Evolutionary conservation across 2,797 vertebrate species (phyloP).

Genomic region (Halcyon smyrnensis): DNA sequence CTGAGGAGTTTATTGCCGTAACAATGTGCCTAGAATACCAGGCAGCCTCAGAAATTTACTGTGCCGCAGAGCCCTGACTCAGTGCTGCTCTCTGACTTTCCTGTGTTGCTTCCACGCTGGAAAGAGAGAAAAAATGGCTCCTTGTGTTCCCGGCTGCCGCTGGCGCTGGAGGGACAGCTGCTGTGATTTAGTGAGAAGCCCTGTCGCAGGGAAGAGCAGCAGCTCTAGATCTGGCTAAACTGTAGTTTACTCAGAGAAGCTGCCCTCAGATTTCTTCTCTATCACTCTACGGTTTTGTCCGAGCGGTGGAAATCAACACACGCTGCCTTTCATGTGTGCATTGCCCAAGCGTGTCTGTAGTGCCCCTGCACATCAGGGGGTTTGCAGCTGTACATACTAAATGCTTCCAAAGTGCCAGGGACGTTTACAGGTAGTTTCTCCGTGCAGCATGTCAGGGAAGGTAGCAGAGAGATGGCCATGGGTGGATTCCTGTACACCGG

Average conservation of each 20-base stretch:
- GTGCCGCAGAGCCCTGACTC: conserved; percentile 68
- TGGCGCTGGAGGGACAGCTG: conserved; percentile 25
- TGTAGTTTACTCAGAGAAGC: background rate
- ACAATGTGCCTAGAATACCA: conserved; percentile 75
- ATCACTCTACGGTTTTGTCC: background rate
- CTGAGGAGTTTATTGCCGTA: conserved; percentile 69
- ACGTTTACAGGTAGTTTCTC: background rate
- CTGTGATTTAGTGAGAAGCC: conserved; percentile 45
- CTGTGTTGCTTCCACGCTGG: background rate
- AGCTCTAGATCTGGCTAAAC: background rate
- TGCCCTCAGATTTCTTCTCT: background rate
- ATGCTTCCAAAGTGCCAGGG: background rate
- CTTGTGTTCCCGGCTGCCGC: background rate
- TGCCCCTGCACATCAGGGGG: background rate
- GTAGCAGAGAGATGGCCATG: accelerated
- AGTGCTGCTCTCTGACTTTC: conserved; percentile 49
- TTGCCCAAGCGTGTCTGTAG: background rate
- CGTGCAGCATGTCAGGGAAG: background rate
- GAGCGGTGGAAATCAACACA: background rate
- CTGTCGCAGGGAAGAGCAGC: background rate
- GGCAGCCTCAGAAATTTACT: conserved; percentile 67
- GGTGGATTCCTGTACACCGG: background rate
- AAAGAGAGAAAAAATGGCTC: conserved; percentile 50
- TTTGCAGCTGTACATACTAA: background rate
- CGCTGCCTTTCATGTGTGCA: background rate